Conservation (phyloP, 2,888 invertebrate species). For the Protula sp. region DNA sequence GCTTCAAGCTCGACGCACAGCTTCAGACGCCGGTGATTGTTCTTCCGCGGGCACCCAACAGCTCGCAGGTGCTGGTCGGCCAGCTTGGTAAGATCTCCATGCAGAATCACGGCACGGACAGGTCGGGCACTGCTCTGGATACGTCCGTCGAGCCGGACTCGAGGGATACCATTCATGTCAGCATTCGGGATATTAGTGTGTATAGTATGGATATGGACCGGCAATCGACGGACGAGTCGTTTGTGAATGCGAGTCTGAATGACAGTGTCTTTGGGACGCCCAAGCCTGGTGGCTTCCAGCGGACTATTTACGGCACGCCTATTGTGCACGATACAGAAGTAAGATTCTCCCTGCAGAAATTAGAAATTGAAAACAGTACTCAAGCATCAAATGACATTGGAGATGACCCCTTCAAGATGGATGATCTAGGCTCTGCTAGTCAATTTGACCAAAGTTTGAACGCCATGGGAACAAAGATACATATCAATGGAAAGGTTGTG, state of each 20-base stretch:
- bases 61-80: slow-evolving; percentile 79
- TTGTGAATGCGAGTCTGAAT: slow-evolving; percentile 30
- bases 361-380: slow-evolving; percentile 29
- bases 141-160: not conserved
- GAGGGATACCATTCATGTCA: slow-evolving; percentile 12
- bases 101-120: slow-evolving; percentile 24
- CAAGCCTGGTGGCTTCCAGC: slow-evolving; percentile 14
- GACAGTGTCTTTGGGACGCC: slow-evolving; percentile 16
- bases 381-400: slow-evolving; percentile 22
- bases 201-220: slow-evolving; percentile 68
- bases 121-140: not conserved
- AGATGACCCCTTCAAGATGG: not conserved
- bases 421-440: too few species aligned
- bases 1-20: slow-evolving; percentile 63
- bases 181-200: slow-evolving; percentile 70
- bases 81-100: slow-evolving; percentile 82
- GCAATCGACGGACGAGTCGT: slow-evolving; percentile 60
- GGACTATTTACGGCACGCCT: slow-evolving; percentile 64
- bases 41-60: slow-evolving; percentile 71
- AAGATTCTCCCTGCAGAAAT: slow-evolving; percentile 64
- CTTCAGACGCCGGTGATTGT: slow-evolving; percentile 89
- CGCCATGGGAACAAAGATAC: slow-evolving; percentile 32
- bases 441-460: too few species aligned
- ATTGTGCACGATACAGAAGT: slow-evolving; percentile 85
- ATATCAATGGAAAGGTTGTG: slow-evolving; percentile 72